phyloP scores from a whole-genome alignment of 2,888 invertebrate genomes.

The Lasioglossum leucozonium region DNA sequence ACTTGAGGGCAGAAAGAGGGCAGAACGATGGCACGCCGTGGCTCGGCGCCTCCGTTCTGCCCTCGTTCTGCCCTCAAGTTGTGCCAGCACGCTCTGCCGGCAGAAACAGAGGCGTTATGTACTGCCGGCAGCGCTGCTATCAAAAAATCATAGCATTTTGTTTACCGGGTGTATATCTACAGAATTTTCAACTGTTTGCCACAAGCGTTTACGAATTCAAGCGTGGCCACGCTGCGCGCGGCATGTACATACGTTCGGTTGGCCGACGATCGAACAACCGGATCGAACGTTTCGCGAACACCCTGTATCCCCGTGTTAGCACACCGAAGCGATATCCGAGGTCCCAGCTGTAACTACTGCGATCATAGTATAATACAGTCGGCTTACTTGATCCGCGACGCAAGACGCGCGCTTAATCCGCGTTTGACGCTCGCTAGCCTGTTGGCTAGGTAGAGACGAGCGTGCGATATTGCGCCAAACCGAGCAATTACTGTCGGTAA shows the following conservation, averaged over 20 bases:
- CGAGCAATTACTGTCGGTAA: slow-evolving; percentile 79
- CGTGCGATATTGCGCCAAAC: slow-evolving; percentile 77
- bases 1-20: too few species aligned
- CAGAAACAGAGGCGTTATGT: too few species aligned
- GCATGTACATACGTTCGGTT: not conserved
- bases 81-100: too few species aligned
- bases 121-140: too few species aligned
- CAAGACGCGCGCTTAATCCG: slow-evolving; percentile 68
- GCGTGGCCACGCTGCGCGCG: not conserved
- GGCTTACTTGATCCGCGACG: slow-evolving; percentile 8
- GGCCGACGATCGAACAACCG: not conserved
- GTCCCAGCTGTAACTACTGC: not conserved
- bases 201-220: not conserved
- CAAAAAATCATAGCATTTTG: too few species aligned
- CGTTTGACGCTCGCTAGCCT: slow-evolving; percentile 66
- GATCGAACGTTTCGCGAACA: not conserved
- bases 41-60: too few species aligned
- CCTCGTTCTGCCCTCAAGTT: too few species aligned
- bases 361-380: slow-evolving; percentile 24
- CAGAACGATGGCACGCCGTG: too few species aligned
- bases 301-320: not conserved
- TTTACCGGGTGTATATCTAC: too few species aligned
- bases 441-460: slow-evolving; percentile 57
- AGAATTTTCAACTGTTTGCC: not conserved
- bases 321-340: not conserved